Percentiles rank a stretch among this genome's conserved stretches.
phyloP scores from a whole-genome alignment of 2,888 invertebrate genomes.

The Nomada ferruginata region DNA sequence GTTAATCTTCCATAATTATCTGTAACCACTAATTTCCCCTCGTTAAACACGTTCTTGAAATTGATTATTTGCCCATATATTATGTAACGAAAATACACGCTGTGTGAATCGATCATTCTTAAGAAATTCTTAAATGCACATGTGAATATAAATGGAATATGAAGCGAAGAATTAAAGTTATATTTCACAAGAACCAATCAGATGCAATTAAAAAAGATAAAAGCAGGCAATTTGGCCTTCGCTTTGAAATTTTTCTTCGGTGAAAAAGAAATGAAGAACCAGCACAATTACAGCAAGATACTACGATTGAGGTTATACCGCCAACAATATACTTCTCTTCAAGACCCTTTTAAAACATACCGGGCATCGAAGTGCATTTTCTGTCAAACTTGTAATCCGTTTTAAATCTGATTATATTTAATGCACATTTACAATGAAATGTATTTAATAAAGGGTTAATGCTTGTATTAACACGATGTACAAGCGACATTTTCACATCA shows the following conservation, averaged over 20 bases:
- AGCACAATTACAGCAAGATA: background rate
- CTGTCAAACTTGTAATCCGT: slow-evolving; percentile 10
- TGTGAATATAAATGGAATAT: too few relatives aligned
- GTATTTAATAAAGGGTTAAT: slow-evolving; percentile 69
- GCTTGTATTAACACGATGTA: slow-evolving; percentile 67
- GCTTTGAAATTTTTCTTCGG: background rate
- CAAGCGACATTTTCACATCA: slow-evolving; percentile 73
- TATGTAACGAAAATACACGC: too few relatives aligned
- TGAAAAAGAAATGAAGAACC: background rate
- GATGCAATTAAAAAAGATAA: background rate
- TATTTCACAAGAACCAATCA: too few relatives aligned
- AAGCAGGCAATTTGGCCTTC: background rate
- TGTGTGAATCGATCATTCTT: too few relatives aligned
- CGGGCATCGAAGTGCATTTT: background rate
- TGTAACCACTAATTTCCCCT: too few relatives aligned
- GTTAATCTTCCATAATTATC: too few relatives aligned
- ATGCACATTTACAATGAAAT: slow-evolving; percentile 64
- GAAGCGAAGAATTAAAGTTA: too few relatives aligned
- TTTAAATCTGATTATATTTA: slow-evolving; percentile 27
- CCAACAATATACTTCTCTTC: background rate
- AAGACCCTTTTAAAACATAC: slow-evolving; percentile 11
- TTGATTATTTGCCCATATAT: too few relatives aligned
- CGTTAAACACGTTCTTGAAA: too few relatives aligned
- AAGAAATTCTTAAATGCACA: too few relatives aligned
- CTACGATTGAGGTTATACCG: slow-evolving; percentile 12